Percentiles rank a stretch among this genome's conserved stretches.
Conservation (phyloP, 1,140 invertebrate genomes). For the Drosophila arawakana region DNA sequence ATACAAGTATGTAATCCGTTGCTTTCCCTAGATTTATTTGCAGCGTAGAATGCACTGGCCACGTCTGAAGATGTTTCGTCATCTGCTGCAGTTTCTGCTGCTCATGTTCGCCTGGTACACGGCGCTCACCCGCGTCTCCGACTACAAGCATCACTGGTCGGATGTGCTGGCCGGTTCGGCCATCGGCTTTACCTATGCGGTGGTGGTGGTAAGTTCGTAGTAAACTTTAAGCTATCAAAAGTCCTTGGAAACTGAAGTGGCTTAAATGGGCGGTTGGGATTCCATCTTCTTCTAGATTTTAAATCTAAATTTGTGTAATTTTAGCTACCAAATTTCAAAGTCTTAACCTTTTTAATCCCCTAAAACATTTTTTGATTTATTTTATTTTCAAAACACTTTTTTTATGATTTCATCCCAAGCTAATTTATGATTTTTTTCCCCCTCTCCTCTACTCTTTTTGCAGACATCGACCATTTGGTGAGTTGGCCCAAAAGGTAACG, state of each 20-base stretch:
- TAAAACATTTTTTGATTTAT: too few relatives aligned
- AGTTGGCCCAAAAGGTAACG: conserved; percentile 15
- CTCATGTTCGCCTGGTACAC: conserved; percentile 92
- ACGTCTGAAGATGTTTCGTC: conserved; percentile 89
- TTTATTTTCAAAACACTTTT: too few relatives aligned
- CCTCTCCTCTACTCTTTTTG: background rate
- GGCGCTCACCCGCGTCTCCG: conserved; percentile 93
- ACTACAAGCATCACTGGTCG: conserved; percentile 97
- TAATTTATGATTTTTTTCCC: background rate
- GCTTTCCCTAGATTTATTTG: conserved; percentile 90
- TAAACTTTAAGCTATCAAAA: background rate
- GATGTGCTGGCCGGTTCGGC: conserved; percentile 87
- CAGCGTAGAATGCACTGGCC: conserved; percentile 90
- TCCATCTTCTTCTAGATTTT: too few relatives aligned
- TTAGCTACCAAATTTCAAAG: background rate
- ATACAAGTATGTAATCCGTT: background rate
- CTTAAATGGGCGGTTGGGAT: too few relatives aligned
- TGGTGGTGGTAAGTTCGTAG: conserved; percentile 85
- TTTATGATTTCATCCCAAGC: background rate
- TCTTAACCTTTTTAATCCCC: too few relatives aligned
- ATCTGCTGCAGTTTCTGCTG: conserved; percentile 90
- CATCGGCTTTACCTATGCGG: conserved; percentile 86
- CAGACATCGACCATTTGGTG: conserved; percentile 68
- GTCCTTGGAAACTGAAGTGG: too few relatives aligned
- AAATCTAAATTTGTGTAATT: background rate